Percentiles rank a stretch among this genome's conserved stretches.
These are phyloP conservation scores for Bombycilla garrulus DNA, from an alignment of 2,113 vertebrate genomes.

Conservation along the genomic window DNA sequence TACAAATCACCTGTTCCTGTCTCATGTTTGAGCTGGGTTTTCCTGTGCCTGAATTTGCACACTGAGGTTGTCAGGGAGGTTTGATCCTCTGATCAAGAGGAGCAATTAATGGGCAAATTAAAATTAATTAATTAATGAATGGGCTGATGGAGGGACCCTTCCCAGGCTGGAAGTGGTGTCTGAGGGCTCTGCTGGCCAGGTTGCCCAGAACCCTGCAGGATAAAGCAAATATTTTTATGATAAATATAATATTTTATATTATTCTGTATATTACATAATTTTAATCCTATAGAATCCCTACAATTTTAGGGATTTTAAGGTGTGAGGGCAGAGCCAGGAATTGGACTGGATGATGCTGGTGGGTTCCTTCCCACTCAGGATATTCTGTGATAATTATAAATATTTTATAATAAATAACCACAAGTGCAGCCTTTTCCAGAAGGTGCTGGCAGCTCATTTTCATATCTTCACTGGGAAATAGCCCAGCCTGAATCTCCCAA, in stretches of 20 bases:
- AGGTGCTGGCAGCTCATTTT: neutral
- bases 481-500: neutral
- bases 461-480: neutral
- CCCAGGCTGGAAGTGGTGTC: neutral
- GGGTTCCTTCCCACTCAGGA: neutral
- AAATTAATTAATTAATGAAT: too few relatives aligned
- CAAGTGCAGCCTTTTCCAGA: neutral
- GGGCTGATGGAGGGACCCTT: neutral
- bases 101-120: neutral
- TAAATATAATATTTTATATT: neutral
- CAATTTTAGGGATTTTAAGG: neutral
- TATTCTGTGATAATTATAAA: neutral
- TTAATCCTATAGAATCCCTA: neutral
- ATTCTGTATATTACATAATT: neutral
- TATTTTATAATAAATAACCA: neutral
- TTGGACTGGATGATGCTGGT: neutral
- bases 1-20: neutral
- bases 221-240: neutral
- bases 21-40: neutral
- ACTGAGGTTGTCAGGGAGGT: neutral
- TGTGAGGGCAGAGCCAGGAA: too few relatives aligned
- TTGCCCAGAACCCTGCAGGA: neutral
- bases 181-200: constrained; percentile 43
- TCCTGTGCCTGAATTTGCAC: neutral
- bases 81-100: constrained; percentile 8